Conservation (phyloP, 2,113 vertebrate genomes). For the Actenoides lindsayi region DNA sequence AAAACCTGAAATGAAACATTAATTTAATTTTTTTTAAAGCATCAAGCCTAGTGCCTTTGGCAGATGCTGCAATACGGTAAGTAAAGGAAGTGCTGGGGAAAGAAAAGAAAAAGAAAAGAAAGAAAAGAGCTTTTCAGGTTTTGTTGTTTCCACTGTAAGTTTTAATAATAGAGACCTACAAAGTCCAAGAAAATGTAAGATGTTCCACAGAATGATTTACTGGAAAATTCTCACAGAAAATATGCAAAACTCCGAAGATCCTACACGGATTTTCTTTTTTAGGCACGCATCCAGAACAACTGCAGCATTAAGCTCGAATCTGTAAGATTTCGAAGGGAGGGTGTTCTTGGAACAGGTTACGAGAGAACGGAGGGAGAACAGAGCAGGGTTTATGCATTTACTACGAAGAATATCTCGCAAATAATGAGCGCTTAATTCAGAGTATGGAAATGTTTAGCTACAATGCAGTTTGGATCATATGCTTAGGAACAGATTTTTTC, state of each 20-base stretch:
- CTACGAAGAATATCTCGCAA: conserved; percentile 41
- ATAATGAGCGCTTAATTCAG: conserved; percentile 44
- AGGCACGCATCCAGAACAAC: background rate
- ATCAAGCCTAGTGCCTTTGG: background rate
- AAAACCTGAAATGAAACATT: background rate
- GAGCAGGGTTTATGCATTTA: background rate
- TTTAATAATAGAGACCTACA: conserved; percentile 54
- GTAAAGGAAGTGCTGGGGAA: background rate
- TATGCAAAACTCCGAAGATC: conserved; percentile 36
- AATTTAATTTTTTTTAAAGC: background rate
- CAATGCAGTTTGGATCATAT: conserved; percentile 63
- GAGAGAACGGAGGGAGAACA: background rate
- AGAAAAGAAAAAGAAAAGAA: background rate
- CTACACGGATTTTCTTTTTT: conserved; percentile 46
- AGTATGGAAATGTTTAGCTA: conserved; percentile 67
- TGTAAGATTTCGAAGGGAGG: background rate
- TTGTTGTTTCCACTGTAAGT: conserved; percentile 52
- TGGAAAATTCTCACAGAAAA: conserved; percentile 66
- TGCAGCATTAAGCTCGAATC: background rate
- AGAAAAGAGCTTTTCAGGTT: background rate
- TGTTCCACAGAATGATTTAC: conserved; percentile 52
- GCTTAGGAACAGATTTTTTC: conserved; percentile 66
- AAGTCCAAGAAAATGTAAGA: conserved; percentile 59
- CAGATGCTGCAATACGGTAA: background rate
- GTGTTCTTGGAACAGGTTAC: background rate